Evolutionary conservation across 2,888 invertebrate genomes (phyloP).

Genomic region (Petrophora chlorosata): DNA sequence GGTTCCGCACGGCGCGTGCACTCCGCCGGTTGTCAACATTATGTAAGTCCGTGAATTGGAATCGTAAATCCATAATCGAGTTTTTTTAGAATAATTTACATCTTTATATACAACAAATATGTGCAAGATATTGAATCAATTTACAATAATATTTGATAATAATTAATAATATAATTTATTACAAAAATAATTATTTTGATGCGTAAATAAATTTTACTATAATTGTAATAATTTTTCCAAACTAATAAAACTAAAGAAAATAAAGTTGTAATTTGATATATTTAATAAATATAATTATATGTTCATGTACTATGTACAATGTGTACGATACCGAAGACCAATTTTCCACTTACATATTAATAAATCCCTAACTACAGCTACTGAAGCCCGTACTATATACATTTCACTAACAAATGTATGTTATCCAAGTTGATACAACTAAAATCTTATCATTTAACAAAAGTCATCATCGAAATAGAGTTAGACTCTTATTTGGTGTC

Average conservation of each 20-base stretch:
- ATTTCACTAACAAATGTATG: constrained; percentile 14
- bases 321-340: no score
- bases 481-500: constrained; percentile 38
- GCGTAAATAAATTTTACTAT: no score
- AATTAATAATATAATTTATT: neutral
- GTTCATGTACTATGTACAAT: no score
- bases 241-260: no score
- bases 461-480: constrained; percentile 29
- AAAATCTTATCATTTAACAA: constrained; percentile 18
- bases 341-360: neutral
- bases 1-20: no score
- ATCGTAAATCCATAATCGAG: no score
- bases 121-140: neutral
- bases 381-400: constrained; percentile 8
- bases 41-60: no score
- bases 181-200: neutral
- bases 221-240: no score
- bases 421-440: constrained; percentile 29
- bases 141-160: neutral
- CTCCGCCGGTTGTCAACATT: no score
- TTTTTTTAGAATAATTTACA: constrained; percentile 17
- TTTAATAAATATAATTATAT: no score
- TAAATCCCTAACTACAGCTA: constrained; percentile 1
- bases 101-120: constrained; percentile 1
- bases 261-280: no score